These are phyloP conservation scores for Yoshiicerus persimilis DNA, from an alignment of 1,140 invertebrate species.

Conservation along the genomic window DNA sequence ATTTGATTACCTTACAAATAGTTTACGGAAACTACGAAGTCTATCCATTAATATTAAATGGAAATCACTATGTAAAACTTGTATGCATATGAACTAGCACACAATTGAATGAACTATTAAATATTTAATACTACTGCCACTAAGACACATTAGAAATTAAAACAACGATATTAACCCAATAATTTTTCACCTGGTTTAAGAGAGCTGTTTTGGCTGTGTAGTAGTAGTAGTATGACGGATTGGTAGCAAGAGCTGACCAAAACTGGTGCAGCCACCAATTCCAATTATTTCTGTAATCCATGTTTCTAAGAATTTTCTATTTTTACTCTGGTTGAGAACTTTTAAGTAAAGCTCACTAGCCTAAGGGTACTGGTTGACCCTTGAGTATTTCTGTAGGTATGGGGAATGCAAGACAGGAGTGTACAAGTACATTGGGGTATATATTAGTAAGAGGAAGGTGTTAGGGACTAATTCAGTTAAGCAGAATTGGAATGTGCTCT, in stretches of 20 bases:
- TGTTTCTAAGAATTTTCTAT: neutral
- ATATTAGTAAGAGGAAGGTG: neutral
- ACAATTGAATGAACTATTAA: neutral
- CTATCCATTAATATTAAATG: no score
- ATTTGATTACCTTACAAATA: no score
- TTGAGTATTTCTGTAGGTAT: neutral
- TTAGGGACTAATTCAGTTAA: no score
- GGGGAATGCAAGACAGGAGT: neutral
- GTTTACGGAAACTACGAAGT: no score
- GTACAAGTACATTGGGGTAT: neutral
- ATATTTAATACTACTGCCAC: neutral
- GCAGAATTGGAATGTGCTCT: neutral
- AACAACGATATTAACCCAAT: neutral
- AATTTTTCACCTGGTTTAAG: slow-evolving; percentile 32
- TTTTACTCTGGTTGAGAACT: neutral
- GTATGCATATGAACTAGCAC: no score
- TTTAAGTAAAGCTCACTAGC: neutral
- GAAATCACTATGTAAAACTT: no score
- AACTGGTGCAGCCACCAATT: slow-evolving; percentile 38
- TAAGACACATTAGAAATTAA: neutral
- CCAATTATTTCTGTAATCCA: slow-evolving; percentile 37
- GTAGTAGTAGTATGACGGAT: slow-evolving; percentile 41
- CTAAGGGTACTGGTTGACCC: neutral
- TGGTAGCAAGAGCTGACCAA: slow-evolving; percentile 31
- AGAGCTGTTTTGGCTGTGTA: slow-evolving; percentile 42